These are phyloP conservation scores for Ophioninae sp. DNA, from an alignment of 2,888 invertebrate species.

Conservation along the genomic window DNA sequence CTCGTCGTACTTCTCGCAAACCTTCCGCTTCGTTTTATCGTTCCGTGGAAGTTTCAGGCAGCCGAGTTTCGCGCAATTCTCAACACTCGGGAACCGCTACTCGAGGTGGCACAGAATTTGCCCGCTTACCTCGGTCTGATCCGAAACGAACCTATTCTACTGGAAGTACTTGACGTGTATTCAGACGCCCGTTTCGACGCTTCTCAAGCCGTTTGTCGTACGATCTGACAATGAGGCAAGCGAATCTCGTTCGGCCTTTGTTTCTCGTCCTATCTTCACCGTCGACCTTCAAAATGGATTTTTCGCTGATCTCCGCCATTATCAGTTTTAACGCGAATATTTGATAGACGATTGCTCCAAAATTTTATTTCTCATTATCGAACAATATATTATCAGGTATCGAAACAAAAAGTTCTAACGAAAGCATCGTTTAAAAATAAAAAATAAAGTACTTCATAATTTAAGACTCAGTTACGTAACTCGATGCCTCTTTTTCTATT, in stretches of 20 bases:
- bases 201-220: constrained; percentile 10
- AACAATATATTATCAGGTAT: not conserved
- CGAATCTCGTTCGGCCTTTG: not conserved
- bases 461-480: too few relatives aligned
- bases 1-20: not conserved
- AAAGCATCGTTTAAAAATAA: too few relatives aligned
- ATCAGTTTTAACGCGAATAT: not conserved
- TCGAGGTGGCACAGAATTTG: constrained; percentile 14
- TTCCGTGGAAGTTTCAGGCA: not conserved
- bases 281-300: not conserved
- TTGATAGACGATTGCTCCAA: not conserved
- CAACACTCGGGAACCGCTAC: constrained; percentile 3
- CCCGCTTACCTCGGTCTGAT: constrained; percentile 40
- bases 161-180: constrained; percentile 34
- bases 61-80: constrained; percentile 15
- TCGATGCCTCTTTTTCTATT: too few relatives aligned
- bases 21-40: constrained; percentile 1
- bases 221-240: not conserved
- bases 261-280: not conserved
- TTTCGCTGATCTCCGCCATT: not conserved
- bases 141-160: constrained; percentile 60
- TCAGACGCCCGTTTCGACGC: constrained; percentile 14
- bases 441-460: too few relatives aligned
- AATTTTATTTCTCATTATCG: not conserved
- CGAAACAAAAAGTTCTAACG: too few relatives aligned